phyloP scores from a whole-genome alignment of 2,797 vertebrate genomes.

The Muscicapa comitata region DNA sequence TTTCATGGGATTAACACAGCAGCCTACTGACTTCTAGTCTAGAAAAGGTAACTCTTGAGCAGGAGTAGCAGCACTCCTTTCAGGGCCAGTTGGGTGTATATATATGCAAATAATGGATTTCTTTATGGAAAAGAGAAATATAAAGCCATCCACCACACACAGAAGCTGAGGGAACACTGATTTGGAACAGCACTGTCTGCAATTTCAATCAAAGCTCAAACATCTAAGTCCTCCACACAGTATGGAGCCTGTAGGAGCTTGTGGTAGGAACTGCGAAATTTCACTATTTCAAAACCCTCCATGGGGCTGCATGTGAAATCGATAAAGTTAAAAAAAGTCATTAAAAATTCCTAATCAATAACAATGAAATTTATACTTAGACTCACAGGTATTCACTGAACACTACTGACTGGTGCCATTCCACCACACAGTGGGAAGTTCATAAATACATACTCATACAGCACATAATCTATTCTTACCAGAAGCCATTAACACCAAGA shows the following conservation, averaged over 20 bases:
- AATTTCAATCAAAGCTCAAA: not conserved
- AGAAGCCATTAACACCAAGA: not conserved
- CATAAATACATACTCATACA: not conserved
- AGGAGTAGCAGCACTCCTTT: not conserved
- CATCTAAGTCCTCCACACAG: fast-evolving
- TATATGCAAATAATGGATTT: not conserved
- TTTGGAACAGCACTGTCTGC: not conserved
- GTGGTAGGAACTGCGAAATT: not conserved
- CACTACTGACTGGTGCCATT: not conserved
- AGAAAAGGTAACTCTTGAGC: fast-evolving
- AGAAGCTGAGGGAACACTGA: not conserved
- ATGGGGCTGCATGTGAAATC: not conserved
- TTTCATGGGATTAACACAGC: not conserved
- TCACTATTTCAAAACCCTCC: not conserved
- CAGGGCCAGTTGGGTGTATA: not conserved
- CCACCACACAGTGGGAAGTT: not conserved
- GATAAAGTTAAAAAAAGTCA: not conserved
- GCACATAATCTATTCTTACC: not conserved
- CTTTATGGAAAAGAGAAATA: not conserved
- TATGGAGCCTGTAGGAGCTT: not conserved
- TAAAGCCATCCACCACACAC: not conserved
- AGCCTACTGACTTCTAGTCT: not conserved
- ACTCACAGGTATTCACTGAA: not conserved
- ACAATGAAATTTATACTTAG: not conserved
- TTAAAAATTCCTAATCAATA: not conserved